A percentile compares a stretch with the other conserved stretches of the same genome.
These are phyloP conservation scores for Chalcosyrphus nemorum DNA, from an alignment of 2,888 invertebrate genomes.

Conservation along the genomic window DNA sequence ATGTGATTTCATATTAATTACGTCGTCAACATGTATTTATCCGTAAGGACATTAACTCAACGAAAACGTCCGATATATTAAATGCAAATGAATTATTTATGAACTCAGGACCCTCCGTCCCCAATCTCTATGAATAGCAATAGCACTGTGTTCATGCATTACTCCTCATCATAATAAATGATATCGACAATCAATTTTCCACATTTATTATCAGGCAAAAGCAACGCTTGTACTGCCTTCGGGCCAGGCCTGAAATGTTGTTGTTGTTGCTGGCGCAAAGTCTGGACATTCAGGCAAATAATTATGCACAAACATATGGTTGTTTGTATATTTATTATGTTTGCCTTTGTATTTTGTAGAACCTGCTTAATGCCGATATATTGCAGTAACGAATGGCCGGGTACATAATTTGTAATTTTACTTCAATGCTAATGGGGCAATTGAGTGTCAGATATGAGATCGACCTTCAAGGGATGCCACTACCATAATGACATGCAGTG, in stretches of 20 bases:
- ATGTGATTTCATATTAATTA: slow-evolving; percentile 29
- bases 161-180: slow-evolving; percentile 10
- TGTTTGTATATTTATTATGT: no score
- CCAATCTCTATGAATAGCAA: not conserved
- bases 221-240: not conserved
- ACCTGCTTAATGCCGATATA: no score
- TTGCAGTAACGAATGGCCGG: no score
- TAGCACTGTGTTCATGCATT: not conserved
- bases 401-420: no score
- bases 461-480: no score
- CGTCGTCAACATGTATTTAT: slow-evolving; percentile 29
- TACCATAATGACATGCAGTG: no score
- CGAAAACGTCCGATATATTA: slow-evolving; percentile 10
- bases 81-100: slow-evolving; percentile 28
- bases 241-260: not conserved
- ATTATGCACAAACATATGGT: no score
- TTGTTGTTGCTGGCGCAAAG: no score
- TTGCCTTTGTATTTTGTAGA: no score
- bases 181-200: slow-evolving; percentile 28
- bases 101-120: not conserved
- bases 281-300: no score
- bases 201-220: slow-evolving; percentile 11
- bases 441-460: no score
- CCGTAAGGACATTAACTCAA: slow-evolving; percentile 20
- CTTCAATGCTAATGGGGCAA: no score